Conservation (phyloP, 2,113 vertebrate genomes). For the Polypterus bichir region DNA sequence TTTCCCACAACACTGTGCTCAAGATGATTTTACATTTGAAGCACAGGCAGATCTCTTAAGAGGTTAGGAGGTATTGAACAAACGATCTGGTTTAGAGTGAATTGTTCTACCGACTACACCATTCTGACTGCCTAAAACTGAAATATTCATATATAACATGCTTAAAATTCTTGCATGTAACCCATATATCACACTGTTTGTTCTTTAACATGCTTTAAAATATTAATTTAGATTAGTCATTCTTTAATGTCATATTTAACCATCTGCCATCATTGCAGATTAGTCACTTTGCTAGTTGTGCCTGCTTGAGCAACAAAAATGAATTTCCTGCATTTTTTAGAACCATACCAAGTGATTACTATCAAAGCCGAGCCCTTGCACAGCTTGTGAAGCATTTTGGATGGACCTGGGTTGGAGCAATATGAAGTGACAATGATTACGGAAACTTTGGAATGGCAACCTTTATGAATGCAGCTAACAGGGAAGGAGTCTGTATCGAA, state of each 20-base stretch:
- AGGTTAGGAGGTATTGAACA: too few relatives aligned
- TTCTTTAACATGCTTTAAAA: background rate
- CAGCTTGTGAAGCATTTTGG: conserved; percentile 3
- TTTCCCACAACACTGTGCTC: too few relatives aligned
- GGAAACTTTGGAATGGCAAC: conserved; percentile 2
- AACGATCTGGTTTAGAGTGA: too few relatives aligned
- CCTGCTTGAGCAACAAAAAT: background rate
- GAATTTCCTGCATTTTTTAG: conserved; percentile 1
- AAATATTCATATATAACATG: too few relatives aligned
- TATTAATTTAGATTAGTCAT: background rate
- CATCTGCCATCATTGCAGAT: background rate
- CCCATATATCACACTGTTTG: background rate
- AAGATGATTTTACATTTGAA: too few relatives aligned
- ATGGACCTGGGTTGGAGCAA: conserved; percentile 2
- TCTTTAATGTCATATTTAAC: background rate
- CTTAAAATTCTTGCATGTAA: background rate
- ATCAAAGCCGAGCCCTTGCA: conserved; percentile 4
- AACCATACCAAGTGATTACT: conserved; percentile 6
- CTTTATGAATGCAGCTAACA: background rate
- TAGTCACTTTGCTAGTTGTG: conserved; percentile 2
- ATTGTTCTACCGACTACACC: too few relatives aligned
- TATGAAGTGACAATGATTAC: conserved; percentile 4
- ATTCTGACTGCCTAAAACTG: too few relatives aligned
- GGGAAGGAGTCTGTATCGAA: conserved; percentile 1
- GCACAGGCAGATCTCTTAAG: too few relatives aligned